These are phyloP conservation scores for Microhierax caerulescens DNA, from an alignment of 2,797 vertebrate genomes.

Conservation along the genomic window DNA sequence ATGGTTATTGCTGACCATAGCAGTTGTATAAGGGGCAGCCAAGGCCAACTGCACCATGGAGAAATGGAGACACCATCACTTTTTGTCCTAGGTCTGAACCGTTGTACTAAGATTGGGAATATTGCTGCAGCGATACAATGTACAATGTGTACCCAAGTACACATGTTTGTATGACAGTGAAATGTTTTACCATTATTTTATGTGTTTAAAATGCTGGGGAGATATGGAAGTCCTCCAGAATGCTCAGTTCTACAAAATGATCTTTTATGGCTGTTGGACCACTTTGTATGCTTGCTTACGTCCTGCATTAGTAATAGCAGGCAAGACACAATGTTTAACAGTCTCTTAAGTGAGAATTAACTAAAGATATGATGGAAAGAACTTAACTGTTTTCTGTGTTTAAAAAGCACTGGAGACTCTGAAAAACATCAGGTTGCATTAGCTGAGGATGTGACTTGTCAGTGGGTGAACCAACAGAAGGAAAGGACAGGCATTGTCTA, in stretches of 20 bases:
- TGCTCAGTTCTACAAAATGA: neutral
- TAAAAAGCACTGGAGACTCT: neutral
- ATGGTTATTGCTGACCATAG: neutral
- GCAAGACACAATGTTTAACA: neutral
- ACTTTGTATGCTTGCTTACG: neutral
- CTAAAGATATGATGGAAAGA: neutral
- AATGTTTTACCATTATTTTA: neutral
- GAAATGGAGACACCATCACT: neutral
- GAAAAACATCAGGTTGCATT: neutral
- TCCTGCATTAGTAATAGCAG: neutral
- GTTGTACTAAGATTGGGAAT: neutral
- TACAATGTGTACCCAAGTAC: fast-evolving
- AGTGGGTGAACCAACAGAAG: neutral
- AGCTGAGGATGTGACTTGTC: neutral
- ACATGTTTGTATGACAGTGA: fast-evolving
- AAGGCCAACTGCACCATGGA: neutral
- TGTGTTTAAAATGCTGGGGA: neutral
- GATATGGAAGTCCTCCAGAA: neutral
- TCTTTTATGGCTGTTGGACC: neutral
- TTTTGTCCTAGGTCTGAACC: neutral
- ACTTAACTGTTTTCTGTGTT: neutral
- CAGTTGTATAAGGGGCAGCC: neutral
- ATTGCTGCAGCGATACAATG: fast-evolving
- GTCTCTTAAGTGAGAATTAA: neutral
- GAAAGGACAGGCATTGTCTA: neutral